Base-by-base conservation (phyloP, 2,888 invertebrate genomes). In the Portevinia maculata region DNA sequence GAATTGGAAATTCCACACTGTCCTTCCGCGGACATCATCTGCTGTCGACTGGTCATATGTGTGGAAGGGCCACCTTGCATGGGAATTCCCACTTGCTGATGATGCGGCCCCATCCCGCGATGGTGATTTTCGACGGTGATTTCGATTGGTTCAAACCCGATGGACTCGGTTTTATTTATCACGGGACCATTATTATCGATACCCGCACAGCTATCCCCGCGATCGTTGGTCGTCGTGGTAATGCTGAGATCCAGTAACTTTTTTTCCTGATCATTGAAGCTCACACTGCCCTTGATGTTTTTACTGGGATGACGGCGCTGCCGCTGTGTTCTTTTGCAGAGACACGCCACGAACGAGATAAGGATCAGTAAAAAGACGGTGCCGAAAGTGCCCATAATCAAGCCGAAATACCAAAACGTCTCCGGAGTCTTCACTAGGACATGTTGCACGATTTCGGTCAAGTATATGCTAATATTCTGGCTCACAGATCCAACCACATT, bases 191-290 rank as follows among this genome's bases (percentile, higher is more conserved):
- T 89, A 87, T 94, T 95, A 32, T 94, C 92, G 55, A 90, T 89
- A 84, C 93, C 92, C 85, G 93, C 93, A 86, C 93, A 93, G 87
- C 94, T 94, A 67, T 92, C 92, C 62, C 90, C 92, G 5, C 93
- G 91, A 84, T 93, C 93, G 28, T 93, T 93, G 0, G 94, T 94
- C 4, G 94, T 94, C 5, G 94, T 94, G 11, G 94, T 94, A 37
- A 94, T 94, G 85, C 96, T 96, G 15, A 96, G 94, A 86, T 96
- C 96, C 83, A 97, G 91, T 71, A 97, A 91, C 88, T 96, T 96
- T 90, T 97, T 96, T 88, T 97, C 96, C 91, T 97, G 97, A 87
- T 97, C 97, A 53, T 95, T 96, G 88, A 96, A 96, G 88, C 96
- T 96, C 1, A 95, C 93, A 89, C 95, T 95, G 50, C 94, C 94